Evolutionary conservation across 2,113 vertebrate species (phyloP), one percentile per base, ranked within the genome.

Genomic region (Rhinogobius similis): DNA sequence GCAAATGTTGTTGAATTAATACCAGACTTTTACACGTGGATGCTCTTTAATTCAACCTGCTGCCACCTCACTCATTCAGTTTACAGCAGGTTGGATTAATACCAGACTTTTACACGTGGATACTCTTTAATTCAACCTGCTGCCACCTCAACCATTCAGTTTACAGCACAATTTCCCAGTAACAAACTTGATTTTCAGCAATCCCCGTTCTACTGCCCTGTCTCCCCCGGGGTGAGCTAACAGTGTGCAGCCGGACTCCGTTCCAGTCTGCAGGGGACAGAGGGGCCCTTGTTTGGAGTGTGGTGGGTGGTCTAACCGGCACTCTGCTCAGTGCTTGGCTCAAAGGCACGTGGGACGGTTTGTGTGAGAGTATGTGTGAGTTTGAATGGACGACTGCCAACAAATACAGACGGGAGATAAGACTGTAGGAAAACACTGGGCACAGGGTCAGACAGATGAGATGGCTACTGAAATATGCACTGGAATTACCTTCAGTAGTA

Each of bases 231-330:
- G 70, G 72, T 78, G 84, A 61, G 86, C 80, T 85, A 79, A 85
- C 78, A 74, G 70, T 38, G 23, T 72, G 78, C 73, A 78, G 78
- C 55, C 72, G 65, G 73, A 75, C 78, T 39, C n/a, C 29, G 29
- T 76, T 62, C 50, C 72, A 43, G 68, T 48, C 67, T 52, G 39
- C 70, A 5, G 20, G 66, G 75, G 55, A 87, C 82, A 89, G 76
- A 82, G 72, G 52, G 20, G 38, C 62, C 59, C 72, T 77, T 76
- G 85, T 82, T 61, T 61, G 29, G 12, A 12, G 65, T 77, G 73
- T 46, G 6, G 86, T 88, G 86, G 85, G 86, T 89, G 88, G 87
- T 76, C 85, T 50, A 50, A 73, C 62, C 41, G 70, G 58, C 78
- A 29, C 44, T n/a, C 61, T 48, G 10, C 55, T 24, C 52, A n/a